Conservation (phyloP, 2,113 vertebrate species). For the Philantomba maxwellii region DNA sequence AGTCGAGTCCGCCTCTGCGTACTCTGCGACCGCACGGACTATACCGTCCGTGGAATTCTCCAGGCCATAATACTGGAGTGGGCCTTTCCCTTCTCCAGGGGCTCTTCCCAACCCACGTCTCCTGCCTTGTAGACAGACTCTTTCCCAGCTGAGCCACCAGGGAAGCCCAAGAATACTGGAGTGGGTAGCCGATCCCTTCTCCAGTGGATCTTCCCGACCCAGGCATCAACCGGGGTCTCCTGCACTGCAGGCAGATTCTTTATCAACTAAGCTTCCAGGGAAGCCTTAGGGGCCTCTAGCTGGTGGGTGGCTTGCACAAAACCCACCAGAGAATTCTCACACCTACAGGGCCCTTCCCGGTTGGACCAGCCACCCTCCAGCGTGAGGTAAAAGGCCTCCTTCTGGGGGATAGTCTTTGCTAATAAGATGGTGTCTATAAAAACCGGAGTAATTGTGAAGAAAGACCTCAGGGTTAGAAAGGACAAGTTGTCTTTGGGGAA, state of each 20-base stretch:
- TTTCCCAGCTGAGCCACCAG: not conserved
- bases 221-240: not conserved
- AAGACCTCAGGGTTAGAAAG: not conserved
- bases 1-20: accelerated
- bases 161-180: not conserved
- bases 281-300: not conserved
- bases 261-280: not conserved
- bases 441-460: too few species aligned
- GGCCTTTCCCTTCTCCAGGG: not conserved
- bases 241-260: not conserved
- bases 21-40: not conserved
- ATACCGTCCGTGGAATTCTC: not conserved
- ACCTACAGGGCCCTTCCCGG: not conserved
- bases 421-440: not conserved
- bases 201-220: not conserved
- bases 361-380: not conserved
- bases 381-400: too few species aligned
- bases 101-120: not conserved
- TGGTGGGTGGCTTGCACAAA: not conserved
- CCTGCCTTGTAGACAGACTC: not conserved
- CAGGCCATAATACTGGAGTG: not conserved
- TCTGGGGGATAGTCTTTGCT: accelerated
- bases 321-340: not conserved
- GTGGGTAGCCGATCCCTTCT: not conserved
- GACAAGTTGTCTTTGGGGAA: not conserved